Evolutionary conservation across 2,888 invertebrate species (phyloP), one percentile per base, ranked within the genome.

Genomic region (Tenthredo distinguenda): DNA sequence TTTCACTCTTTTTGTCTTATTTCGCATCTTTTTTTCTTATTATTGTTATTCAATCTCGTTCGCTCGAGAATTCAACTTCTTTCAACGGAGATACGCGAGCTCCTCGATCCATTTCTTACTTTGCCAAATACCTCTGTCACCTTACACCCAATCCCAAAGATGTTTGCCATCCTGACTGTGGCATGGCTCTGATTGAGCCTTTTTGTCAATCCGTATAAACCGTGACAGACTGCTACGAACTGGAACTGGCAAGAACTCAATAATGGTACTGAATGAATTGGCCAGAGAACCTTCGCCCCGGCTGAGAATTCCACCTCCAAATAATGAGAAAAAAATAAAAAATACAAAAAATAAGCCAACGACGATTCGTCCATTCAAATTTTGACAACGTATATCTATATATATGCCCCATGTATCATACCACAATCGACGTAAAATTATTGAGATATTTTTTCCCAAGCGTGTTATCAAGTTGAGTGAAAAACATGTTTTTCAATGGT

Each of bases 401-500:
- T 21, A 12, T 26, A 62, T 9, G 3, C 4, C 21, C 4, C 21
- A 62, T 26, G 21, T 62, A 62, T 26, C 26, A 55, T 50, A 50
- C 1, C 21, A 12, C 26, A 62, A 26, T 26, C 62, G 26, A 62
- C 10, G 62, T 26, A 10, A 26, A 26, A 21, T 68, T 68, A 34
- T 68, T 18, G 68, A 18, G 21, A 15, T 68, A 68, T 68, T 18
- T 68, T 62, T 68, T 12, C 15, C 68, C 26, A 34, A 65, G 31
- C 26, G 26, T 68, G 68, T 68, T 68, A 34, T 68, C 26, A 34
- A 31, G 68, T 68, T 68, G 15, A 68, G 68, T 68, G 26, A 18
- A 68, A 68, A 68, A 43, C 21, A 74, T 43, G 43, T 74, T 74
- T 74, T 74, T 21, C 21, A 74, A 40, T 21, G n/a, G 2, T 74